Conservation (phyloP, 2,113 vertebrate species). For the Odobenus rosmarus region DNA sequence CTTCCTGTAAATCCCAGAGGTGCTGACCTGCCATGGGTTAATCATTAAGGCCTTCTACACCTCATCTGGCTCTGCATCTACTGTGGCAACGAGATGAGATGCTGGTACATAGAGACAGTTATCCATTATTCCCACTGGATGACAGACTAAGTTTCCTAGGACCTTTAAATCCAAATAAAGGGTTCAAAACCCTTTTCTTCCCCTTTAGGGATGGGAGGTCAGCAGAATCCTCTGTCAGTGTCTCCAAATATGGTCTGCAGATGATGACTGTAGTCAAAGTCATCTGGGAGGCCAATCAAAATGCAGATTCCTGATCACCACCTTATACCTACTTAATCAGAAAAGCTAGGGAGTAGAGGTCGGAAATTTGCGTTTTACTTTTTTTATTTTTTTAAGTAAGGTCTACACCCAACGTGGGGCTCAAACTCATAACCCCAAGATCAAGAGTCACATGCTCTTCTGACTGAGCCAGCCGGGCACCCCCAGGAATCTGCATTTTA, state of each 20-base stretch:
- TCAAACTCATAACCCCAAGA: neutral
- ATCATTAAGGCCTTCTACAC: neutral
- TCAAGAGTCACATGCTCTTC: neutral
- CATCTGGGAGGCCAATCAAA: neutral
- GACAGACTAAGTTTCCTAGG: neutral
- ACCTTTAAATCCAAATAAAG: constrained; percentile 28
- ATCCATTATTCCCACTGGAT: neutral
- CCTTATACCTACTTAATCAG: neutral
- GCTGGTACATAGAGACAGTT: neutral
- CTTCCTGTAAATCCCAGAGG: neutral
- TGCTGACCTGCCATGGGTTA: neutral
- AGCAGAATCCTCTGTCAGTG: neutral
- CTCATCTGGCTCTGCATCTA: neutral
- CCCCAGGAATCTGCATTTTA: neutral
- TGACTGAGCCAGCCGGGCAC: neutral
- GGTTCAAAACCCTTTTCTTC: neutral
- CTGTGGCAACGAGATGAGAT: neutral
- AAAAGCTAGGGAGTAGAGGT: neutral
- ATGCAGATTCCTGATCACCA: neutral
- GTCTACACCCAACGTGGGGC: neutral
- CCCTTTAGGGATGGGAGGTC: neutral
- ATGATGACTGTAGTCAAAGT: neutral
- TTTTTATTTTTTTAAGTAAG: neutral
- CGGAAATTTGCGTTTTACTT: neutral
- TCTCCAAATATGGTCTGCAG: neutral